These are phyloP conservation scores for Penaeus chinensis DNA, from an alignment of 1,140 invertebrate genomes.

Conservation along the genomic window DNA sequence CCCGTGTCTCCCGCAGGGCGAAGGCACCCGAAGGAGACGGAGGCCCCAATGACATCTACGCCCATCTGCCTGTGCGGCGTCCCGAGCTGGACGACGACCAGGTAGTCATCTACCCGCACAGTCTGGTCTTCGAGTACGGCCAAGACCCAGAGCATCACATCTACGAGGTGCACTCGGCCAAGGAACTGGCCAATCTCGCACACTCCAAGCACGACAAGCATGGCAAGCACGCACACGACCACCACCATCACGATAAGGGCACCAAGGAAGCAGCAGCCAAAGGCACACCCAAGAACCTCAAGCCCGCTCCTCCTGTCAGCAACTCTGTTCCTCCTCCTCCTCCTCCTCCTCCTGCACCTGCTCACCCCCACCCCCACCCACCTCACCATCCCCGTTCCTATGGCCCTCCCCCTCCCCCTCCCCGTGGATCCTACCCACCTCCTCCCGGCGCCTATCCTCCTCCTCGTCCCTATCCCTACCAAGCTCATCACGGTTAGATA, in stretches of 20 bases:
- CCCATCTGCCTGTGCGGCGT: conserved; percentile 25
- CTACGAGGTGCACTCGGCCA: conserved; percentile 49
- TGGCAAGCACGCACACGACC: conserved; percentile 37
- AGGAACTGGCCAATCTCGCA: conserved; percentile 39
- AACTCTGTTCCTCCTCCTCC: conserved; percentile 10
- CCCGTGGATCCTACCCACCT: background rate
- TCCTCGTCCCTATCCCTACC: conserved; percentile 15
- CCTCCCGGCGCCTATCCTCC: conserved; percentile 15
- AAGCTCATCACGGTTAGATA: too few relatives aligned
- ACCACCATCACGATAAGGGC: conserved; percentile 36
- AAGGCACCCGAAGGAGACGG: conserved; percentile 42
- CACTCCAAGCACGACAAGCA: conserved; percentile 51
- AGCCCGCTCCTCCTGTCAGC: conserved; percentile 11
- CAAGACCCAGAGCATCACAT: conserved; percentile 53
- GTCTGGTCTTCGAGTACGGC: conserved; percentile 53
- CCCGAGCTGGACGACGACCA: conserved; percentile 34
- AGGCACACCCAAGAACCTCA: conserved; percentile 14
- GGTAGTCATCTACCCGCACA: conserved; percentile 50
- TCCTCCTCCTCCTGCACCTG: background rate
- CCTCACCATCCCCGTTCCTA: background rate
- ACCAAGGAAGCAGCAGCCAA: conserved; percentile 21
- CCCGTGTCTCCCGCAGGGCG: background rate
- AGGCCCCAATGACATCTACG: conserved; percentile 50
- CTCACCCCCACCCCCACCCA: background rate
- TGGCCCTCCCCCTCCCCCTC: conserved; percentile 12